Conservation (phyloP, 2,888 invertebrate genomes). For the Cheilosia vernalis region DNA sequence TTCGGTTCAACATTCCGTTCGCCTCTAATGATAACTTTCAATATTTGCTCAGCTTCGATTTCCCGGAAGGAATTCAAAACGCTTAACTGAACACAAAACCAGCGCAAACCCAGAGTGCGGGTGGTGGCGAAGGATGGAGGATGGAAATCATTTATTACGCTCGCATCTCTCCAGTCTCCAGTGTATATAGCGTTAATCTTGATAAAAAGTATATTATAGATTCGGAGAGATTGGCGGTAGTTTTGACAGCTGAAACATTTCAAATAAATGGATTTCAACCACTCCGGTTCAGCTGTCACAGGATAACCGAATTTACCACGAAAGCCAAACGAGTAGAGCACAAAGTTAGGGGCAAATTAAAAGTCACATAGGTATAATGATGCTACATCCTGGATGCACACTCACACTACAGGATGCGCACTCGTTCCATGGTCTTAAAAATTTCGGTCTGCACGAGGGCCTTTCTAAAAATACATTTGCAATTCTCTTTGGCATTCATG, state of each 20-base stretch:
- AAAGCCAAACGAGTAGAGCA: conserved; percentile 16
- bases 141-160: conserved; percentile 47
- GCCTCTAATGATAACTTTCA: conserved; percentile 63
- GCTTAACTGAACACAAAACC: conserved; percentile 46
- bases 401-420: not conserved
- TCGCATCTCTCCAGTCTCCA: conserved; percentile 32
- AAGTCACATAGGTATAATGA: conserved; percentile 60
- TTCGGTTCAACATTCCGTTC: conserved; percentile 29
- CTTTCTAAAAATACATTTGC: conserved; percentile 60
- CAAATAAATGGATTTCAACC: conserved; percentile 50
- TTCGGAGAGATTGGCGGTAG: not conserved
- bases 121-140: conserved; percentile 11
- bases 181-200: not conserved
- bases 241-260: not conserved
- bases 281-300: conserved; percentile 51
- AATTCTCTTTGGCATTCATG: conserved; percentile 74
- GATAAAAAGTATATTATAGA: no score
- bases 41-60: conserved; percentile 71
- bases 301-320: conserved; percentile 9
- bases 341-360: conserved; percentile 44
- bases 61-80: conserved; percentile 51
- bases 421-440: conserved; percentile 29
- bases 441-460: conserved; percentile 51
- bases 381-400: conserved; percentile 1
- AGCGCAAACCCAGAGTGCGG: not conserved